A percentile compares a stretch with the other conserved stretches of the same genome.
Conservation (phyloP, 1,140 invertebrate species). For the Lepeophtheirus salmonis region DNA sequence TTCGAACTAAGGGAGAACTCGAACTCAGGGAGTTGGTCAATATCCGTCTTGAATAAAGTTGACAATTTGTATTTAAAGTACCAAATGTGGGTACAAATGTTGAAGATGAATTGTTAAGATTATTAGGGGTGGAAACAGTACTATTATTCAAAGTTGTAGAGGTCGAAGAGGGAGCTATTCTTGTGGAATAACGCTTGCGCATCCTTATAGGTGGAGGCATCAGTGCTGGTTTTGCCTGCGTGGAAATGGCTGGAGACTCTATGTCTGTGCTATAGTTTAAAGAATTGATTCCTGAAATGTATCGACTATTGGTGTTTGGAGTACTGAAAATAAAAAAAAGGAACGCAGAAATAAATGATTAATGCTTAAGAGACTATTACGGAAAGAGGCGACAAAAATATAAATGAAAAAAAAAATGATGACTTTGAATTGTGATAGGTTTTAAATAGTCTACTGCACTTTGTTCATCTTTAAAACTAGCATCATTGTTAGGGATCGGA, state of each 20-base stretch:
- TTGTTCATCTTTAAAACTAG: too few relatives aligned
- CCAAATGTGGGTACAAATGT: not conserved
- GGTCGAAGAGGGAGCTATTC: not conserved
- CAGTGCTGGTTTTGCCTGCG: not conserved
- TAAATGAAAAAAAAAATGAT: too few relatives aligned
- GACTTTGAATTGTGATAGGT: too few relatives aligned
- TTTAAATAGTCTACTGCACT: too few relatives aligned
- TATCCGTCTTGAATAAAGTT: not conserved
- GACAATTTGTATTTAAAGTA: not conserved
- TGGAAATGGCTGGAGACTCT: not conserved
- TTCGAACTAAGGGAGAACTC: not conserved
- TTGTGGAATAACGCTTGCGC: not conserved
- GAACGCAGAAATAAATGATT: too few relatives aligned
- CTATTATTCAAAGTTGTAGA: not conserved
- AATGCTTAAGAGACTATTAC: too few relatives aligned
- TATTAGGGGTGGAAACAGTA: not conserved
- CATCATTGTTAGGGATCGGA: too few relatives aligned
- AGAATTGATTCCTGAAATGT: conserved; percentile 6
- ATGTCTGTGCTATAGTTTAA: conserved; percentile 9
- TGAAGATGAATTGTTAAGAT: not conserved
- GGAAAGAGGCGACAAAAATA: too few relatives aligned
- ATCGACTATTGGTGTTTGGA: not conserved
- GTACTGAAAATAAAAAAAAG: not conserved
- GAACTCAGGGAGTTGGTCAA: not conserved
- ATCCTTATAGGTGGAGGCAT: conserved; percentile 5